These are phyloP conservation scores for Cryptocephalus primarius DNA, from an alignment of 2,888 invertebrate genomes.

Conservation along the genomic window DNA sequence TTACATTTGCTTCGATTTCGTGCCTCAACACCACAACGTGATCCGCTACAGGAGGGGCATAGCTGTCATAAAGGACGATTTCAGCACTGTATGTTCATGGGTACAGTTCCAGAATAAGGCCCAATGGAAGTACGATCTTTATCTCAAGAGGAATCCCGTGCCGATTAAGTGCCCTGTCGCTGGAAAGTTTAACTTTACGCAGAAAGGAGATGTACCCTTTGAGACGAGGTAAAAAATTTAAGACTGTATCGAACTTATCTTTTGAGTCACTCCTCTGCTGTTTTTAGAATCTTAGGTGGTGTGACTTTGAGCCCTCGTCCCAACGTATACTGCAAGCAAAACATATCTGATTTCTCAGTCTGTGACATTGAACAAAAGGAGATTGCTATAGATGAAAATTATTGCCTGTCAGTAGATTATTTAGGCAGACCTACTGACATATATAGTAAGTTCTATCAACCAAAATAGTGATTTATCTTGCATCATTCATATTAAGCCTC, in stretches of 20 bases:
- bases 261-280: slow-evolving; percentile 1
- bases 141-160: slow-evolving; percentile 77
- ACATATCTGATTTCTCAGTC: slow-evolving; percentile 91
- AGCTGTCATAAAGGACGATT: slow-evolving; percentile 82
- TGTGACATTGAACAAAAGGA: slow-evolving; percentile 94
- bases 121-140: slow-evolving; percentile 80
- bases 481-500: background rate
- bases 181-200: slow-evolving; percentile 91
- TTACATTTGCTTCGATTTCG: slow-evolving; percentile 93
- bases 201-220: slow-evolving; percentile 81
- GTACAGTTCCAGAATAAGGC: slow-evolving; percentile 78
- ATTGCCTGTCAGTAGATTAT: slow-evolving; percentile 93
- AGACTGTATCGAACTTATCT: background rate
- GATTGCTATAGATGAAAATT: slow-evolving; percentile 88
- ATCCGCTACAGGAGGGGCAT: slow-evolving; percentile 82
- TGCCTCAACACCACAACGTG: slow-evolving; percentile 90
- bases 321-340: slow-evolving; percentile 83
- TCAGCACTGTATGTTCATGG: slow-evolving; percentile 90
- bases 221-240: slow-evolving; percentile 50
- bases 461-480: background rate
- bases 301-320: slow-evolving; percentile 90
- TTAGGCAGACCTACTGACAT: slow-evolving; percentile 90
- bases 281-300: slow-evolving; percentile 75
- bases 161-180: slow-evolving; percentile 92
- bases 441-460: slow-evolving; percentile 51